phyloP scores from a whole-genome alignment of 92 coral and sea anemone species.

The Diadumene lineata region DNA sequence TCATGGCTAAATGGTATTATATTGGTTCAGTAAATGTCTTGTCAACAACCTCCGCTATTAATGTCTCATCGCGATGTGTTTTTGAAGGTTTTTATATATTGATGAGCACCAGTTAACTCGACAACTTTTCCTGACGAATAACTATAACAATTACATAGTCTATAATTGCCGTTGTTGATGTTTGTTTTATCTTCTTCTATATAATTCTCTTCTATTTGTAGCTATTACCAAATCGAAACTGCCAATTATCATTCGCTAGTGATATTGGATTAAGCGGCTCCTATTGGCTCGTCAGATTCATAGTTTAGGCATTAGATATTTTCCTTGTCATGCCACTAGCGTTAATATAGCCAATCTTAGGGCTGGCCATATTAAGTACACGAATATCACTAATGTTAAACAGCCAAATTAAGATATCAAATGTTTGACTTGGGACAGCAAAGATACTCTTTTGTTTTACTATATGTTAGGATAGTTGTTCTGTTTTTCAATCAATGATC shows the following conservation, averaged over 20 bases:
- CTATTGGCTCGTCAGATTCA: constrained; percentile 10
- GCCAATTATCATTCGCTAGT: background rate
- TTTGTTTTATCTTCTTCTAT: background rate
- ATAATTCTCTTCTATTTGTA: background rate
- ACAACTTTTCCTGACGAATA: no score
- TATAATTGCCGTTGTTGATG: no score
- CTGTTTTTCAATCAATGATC: no score
- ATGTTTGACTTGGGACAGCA: background rate
- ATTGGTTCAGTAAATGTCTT: background rate
- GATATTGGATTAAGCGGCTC: constrained; percentile 13
- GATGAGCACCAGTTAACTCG: no score
- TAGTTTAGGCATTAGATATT: background rate
- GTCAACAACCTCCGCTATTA: constrained; percentile 13
- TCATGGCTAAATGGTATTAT: background rate
- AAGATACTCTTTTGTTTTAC: no score
- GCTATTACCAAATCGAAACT: background rate
- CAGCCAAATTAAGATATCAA: background rate
- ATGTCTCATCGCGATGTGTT: background rate
- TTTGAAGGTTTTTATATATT: background rate
- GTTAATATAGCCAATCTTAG: constrained; percentile 20
- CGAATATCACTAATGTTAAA: constrained; percentile 15
- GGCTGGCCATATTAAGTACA: constrained; percentile 2
- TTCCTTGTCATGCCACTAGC: constrained; percentile 8
- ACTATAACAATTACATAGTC: no score
- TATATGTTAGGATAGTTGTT: no score